Evolutionary conservation across 2,888 invertebrate species (phyloP), one percentile per base, ranked within the genome.

Genomic region (Cerceris rybyensis): DNA sequence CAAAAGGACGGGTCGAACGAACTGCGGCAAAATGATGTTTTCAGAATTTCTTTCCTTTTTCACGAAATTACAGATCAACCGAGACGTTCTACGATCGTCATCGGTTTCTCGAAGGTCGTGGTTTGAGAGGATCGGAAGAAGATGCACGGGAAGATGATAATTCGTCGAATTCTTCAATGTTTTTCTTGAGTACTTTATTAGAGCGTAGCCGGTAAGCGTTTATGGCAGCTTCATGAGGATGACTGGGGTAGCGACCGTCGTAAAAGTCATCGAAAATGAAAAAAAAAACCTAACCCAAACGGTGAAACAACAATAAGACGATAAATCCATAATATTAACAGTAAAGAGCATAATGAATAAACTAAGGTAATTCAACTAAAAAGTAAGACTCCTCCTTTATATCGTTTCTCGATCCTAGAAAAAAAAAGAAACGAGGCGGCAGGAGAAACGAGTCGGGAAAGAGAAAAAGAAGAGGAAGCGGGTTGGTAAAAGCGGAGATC

Each of bases 191-290:
- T 61, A 75, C 78, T 74, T 78, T 74, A 71, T 78, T 77, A 79
- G 68, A 63, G 75, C 68, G 72, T 75, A 79, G 76, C 79, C 80
- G 80, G 85, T 86, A 86, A 86, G 87, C 86, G 83, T 86, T 86
- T 89, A 89, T 89, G 89, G 89, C 89, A 89, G 89, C 88, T 83
- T 86, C 83, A 83, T 81, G 85, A 88, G 86, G 82, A 70, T 84
- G 81, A 75, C 79, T 70, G 74, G 70, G 80, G 70, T 84, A 81
- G 83, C 82, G 86, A 86, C 84, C 77, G 75, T 73, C 68, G 70
- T 81, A 75, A 81, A 80, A 80, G 84, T 82, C 80, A 76, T 81
- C 68, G 59, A 68, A 72, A 66, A 57, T 43, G 7, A 61, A 13
- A 46, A 83, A 86, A 84, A 85, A 86, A 87, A 84, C 80, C 80